phyloP scores from a whole-genome alignment of 2,113 vertebrate species.

The Syngnathus typhle region DNA sequence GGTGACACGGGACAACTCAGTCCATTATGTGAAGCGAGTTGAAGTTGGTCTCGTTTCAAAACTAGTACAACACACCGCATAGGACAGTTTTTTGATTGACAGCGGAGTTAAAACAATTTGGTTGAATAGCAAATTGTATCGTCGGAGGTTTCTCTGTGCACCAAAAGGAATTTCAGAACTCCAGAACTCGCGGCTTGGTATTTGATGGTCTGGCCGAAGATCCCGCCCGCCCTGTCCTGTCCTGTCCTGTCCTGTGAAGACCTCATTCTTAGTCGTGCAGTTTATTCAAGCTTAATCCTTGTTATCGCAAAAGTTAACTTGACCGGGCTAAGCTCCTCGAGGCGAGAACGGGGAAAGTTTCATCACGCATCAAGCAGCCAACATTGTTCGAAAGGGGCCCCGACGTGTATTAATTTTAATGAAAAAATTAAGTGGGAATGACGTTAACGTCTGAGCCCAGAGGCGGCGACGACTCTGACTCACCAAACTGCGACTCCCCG shows the following conservation, averaged over 20 bases:
- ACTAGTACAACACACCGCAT: too few species aligned
- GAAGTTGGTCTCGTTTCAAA: background rate
- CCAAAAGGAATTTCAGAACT: slow-evolving; percentile 5
- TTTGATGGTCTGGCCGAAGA: slow-evolving; percentile 32
- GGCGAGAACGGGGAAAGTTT: slow-evolving; percentile 36
- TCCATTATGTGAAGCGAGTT: background rate
- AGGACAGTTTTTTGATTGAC: too few species aligned
- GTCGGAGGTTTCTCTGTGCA: background rate
- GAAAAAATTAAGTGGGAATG: slow-evolving; percentile 61
- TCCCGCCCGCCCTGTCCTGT: too few species aligned
- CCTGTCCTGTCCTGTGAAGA: background rate
- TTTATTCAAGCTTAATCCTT: slow-evolving; percentile 45
- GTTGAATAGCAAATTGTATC: background rate
- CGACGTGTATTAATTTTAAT: slow-evolving; percentile 55
- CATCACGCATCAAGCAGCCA: slow-evolving; percentile 11
- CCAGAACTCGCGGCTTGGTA: slow-evolving; percentile 17
- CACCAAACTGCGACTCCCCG: slow-evolving; percentile 39
- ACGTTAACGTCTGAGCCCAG: slow-evolving; percentile 44
- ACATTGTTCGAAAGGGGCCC: slow-evolving; percentile 33
- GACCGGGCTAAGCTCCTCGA: slow-evolving; percentile 34
- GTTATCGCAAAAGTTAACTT: slow-evolving; percentile 52
- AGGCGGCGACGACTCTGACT: slow-evolving; percentile 50
- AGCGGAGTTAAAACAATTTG: too few species aligned
- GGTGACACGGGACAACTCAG: background rate
- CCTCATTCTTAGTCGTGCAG: slow-evolving; percentile 16